Base-by-base conservation (phyloP, 2,797 vertebrate species). In the Chromis chromis region DNA sequence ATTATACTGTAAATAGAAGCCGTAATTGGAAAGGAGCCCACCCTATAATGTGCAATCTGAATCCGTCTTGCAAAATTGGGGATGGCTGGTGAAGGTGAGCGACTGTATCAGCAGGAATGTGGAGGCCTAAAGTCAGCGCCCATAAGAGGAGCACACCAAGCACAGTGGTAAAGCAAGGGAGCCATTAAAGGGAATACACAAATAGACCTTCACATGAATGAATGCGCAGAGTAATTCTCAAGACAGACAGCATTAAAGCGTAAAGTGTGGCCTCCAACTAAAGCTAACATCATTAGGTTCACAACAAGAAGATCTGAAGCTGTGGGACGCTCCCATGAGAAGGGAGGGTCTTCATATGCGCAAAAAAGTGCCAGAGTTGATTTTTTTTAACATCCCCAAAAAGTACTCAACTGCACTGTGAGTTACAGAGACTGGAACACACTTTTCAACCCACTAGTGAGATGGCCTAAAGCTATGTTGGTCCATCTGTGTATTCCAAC, bases 1-100 rank as follows among this genome's bases (percentile, higher is more conserved):
- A 93, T 93, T 90, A 90, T 81, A 88, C 73, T 84, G 85, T 89
- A 92, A 93, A 92, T 84, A 90, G 83, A 89, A 87, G 82, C 76
- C 68, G 73, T 91, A 88, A 93, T 86, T 92, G 85, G 55, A 90
- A 83, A 83, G 56, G 44, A 67, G 28, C 59, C 4, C 33, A 25
- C 6, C 13, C 56, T 58, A 22, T 54, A 52, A 71, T 73, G 81
- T 88, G 69, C 58, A 62, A 62, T 64, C 64, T 61, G 62, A 89
- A 88, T 85, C 67, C 66, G 78, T 78, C 60, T 68, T 28, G 44
- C 14, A 72, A 78, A 82, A 66, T 69, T 19, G 57, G 4, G 54
- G 61, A 76, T 63, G 71, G 40, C 31, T 57, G 70, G 7, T 24
- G 65, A 81, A 88, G 76, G 85, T 82, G 67, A 83, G 65, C 24